Base-by-base conservation (phyloP, 2,797 vertebrate species). In the Hephaestus fuliginosus region DNA sequence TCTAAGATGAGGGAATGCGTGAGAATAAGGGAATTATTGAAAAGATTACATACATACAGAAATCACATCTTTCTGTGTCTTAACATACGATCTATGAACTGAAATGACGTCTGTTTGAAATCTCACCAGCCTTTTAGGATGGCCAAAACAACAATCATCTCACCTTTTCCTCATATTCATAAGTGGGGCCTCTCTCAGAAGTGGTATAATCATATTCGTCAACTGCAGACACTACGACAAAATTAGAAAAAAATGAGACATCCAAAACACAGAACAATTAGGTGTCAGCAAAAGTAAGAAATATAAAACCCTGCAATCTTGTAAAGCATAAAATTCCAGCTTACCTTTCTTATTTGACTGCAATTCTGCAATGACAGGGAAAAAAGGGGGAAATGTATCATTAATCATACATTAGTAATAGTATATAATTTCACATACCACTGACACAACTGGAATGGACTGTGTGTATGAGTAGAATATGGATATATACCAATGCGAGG, bases 111-210 rank as follows among this genome's bases (percentile, higher is more conserved):
- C 41, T 33, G 9, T 25, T 20, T 74, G 18, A 71, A 46, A 58
- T 61, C 53, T 72, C 6, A 49, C 14, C 7, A 49, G 28, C 9
- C 43, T 43, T 69, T 73, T 13, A 56, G 5, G 62, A 0, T 20
- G 28, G n/a, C 6, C 22, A 61, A 1, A 57, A 44, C 12, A 0
- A 71, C 43, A 6, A 30, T 7, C 14, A 61, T 14, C 82, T 85
- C 85, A 97, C 97, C 95, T 97, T 97, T 90, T 95, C 96, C 77
- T 97, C 97, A 44, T 97, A 96, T 83, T 96, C 95, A 67, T 96
- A 95, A 68, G 94, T 94, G 10, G 94, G 93, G 53, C 92, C 91
- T 92, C 93, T 90, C 84, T 97, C 96, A 72, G 94, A 96, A 17
- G 95, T 95, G 67, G 92, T 93, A 58, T 96, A 96, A 78, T 96